Evolutionary conservation across 2,113 vertebrate species (phyloP).

Genomic region (Numenius arquata): DNA sequence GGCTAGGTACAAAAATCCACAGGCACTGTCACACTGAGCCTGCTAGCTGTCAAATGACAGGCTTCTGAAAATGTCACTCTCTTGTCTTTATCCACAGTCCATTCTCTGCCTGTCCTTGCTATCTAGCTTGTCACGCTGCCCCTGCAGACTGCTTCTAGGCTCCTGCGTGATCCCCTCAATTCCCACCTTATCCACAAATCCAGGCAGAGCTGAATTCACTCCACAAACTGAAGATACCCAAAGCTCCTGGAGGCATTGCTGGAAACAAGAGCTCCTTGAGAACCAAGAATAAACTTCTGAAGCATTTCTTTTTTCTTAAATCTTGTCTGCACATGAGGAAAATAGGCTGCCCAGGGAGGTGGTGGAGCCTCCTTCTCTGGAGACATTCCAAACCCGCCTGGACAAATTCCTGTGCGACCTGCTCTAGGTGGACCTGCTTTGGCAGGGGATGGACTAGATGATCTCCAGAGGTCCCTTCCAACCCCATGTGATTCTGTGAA

Average conservation of each 20-base stretch:
- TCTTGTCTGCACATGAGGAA: background rate
- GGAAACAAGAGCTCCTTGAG: background rate
- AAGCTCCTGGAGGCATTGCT: background rate
- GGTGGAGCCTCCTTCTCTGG: no score
- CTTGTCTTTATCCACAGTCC: background rate
- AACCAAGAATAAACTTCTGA: background rate
- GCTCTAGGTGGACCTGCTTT: no score
- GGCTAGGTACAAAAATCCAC: background rate
- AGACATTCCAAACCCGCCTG: no score
- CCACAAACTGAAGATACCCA: background rate
- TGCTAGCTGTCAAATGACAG: background rate
- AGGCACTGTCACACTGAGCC: background rate
- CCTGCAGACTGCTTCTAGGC: background rate
- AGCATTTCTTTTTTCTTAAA: background rate
- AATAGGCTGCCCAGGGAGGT: no score
- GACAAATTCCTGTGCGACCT: no score
- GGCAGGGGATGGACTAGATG: no score
- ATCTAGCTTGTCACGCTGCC: background rate
- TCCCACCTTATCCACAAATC: background rate
- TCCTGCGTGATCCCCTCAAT: background rate
- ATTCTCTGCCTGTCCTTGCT: background rate
- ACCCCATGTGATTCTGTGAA: no score
- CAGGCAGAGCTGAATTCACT: background rate
- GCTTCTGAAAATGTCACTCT: background rate
- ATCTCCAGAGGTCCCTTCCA: no score